A percentile compares a stretch with the other conserved stretches of the same genome.
Evolutionary conservation across 1,140 invertebrate species (phyloP).

Genomic region (Cyrtorhinus lividipennis): DNA sequence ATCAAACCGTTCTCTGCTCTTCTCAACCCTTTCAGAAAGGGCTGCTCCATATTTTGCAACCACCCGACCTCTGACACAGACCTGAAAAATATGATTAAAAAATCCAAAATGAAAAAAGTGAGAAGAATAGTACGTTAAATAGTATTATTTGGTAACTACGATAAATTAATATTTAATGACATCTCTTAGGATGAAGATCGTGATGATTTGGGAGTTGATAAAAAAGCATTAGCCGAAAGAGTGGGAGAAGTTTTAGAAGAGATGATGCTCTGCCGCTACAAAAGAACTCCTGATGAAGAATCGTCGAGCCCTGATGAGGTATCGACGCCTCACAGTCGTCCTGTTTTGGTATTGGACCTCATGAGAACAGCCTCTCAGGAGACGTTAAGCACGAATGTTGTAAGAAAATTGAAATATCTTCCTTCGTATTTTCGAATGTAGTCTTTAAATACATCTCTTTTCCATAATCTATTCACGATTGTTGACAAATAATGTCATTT

Average conservation of each 20-base stretch:
- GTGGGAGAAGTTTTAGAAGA: constrained; percentile 15
- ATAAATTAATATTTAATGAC: no score
- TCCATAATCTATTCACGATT: no score
- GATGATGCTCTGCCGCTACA: constrained; percentile 11
- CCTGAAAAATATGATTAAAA: constrained; percentile 14
- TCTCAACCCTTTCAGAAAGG: constrained; percentile 11
- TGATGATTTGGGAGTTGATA: constrained; percentile 1
- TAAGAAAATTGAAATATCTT: not conserved
- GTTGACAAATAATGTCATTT: no score
- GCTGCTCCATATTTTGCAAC: constrained; percentile 18
- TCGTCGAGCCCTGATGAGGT: not conserved
- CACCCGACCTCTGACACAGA: constrained; percentile 11
- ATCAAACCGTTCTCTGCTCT: constrained; percentile 14
- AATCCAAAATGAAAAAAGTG: constrained; percentile 16
- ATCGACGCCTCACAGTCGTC: constrained; percentile 6
- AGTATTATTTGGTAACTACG: no score
- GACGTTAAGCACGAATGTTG: constrained; percentile 4
- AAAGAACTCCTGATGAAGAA: not conserved
- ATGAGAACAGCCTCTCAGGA: constrained; percentile 14
- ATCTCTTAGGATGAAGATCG: constrained; percentile 7
- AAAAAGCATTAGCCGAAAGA: constrained; percentile 9
- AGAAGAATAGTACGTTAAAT: not conserved
- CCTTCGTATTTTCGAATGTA: not conserved
- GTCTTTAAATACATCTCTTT: no score
- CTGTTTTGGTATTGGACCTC: constrained; percentile 14